These are phyloP conservation scores for Plotosus lineatus DNA, from an alignment of 2,113 vertebrate species.

Conservation along the genomic window DNA sequence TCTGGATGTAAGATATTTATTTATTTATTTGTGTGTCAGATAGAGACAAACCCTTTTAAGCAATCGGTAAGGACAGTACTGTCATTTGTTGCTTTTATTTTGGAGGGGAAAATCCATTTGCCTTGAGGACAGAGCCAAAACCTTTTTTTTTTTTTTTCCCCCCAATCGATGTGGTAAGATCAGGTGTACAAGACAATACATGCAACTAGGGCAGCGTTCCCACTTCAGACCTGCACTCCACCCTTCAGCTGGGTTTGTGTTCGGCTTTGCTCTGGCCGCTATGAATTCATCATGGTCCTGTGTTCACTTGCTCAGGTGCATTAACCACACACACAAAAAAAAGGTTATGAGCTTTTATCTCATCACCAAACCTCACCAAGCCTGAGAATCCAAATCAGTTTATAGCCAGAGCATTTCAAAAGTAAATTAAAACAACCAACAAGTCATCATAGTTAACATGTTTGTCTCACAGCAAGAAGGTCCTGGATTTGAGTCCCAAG, in stretches of 20 bases:
- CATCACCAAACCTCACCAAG: neutral
- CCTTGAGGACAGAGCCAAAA: neutral
- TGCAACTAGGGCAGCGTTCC: neutral
- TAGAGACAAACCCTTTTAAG: neutral
- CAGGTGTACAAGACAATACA: slow-evolving; percentile 35
- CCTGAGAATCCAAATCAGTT: neutral
- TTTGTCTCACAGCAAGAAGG: no score
- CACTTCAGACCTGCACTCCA: neutral
- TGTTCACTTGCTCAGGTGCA: slow-evolving; percentile 11
- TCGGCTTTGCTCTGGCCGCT: neutral
- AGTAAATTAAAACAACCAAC: no score
- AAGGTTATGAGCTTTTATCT: neutral
- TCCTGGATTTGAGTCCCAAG: no score
- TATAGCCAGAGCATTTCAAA: no score
- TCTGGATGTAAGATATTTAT: neutral
- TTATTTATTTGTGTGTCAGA: no score
- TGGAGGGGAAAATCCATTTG: neutral
- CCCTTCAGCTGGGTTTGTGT: slow-evolving; percentile 3
- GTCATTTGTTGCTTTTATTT: neutral
- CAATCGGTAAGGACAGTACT: neutral
- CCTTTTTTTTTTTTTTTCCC: neutral
- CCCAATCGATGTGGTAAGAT: neutral
- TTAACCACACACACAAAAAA: neutral
- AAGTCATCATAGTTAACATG: no score
- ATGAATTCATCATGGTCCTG: neutral